Base-by-base conservation (phyloP, 2,888 invertebrate species). In the Entomobrya proxima region DNA sequence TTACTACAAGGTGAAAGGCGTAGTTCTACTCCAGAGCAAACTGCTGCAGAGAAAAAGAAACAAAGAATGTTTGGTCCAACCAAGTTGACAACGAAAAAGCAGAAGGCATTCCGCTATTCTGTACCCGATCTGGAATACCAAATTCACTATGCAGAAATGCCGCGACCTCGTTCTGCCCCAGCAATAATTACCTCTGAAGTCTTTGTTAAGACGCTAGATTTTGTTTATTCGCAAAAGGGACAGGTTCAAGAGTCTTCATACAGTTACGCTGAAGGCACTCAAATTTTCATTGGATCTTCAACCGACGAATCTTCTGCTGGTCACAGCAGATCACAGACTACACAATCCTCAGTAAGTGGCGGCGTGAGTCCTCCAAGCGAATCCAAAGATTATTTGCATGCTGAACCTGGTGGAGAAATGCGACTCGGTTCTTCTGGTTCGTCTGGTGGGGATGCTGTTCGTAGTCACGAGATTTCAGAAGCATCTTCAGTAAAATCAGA, bases 141-240 rank as follows among this genome's bases (percentile, higher is more conserved):
- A 86, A 90, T 90, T 80, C 88, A 90, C 30, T 89, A 85, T 76
- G 83, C 88, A 24, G 87, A 88, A 72, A 86, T 90, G 24, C 89
- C 88, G 6, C 83, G 90, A 74, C 90, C 90, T 11, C 85, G 89
- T 27, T 90, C 90, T 6, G 90, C 90, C n/a, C 90, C 90, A 9
- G 90, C 89, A 13, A 88, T 90, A 24, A 90, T 89, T 50, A 90
- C 90, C 6, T 90, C 90, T 0, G 90, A 90, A 87, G 90, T 90
- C 2, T 90, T 90, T 79, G 90, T 90, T 6, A 90, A 90, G 79
- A 90, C 88, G 0, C 50, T 89, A 40, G 89, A 89, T 47, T 85
- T 90, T 52, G 88, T 90, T 2, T 90, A 89, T 55, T 75, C 88
- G 15, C 88, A 83, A 75, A 83, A 85, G 75, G 84, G 86, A 32